Base-by-base conservation (phyloP, 2,888 invertebrate genomes). In the Macropis europaea region DNA sequence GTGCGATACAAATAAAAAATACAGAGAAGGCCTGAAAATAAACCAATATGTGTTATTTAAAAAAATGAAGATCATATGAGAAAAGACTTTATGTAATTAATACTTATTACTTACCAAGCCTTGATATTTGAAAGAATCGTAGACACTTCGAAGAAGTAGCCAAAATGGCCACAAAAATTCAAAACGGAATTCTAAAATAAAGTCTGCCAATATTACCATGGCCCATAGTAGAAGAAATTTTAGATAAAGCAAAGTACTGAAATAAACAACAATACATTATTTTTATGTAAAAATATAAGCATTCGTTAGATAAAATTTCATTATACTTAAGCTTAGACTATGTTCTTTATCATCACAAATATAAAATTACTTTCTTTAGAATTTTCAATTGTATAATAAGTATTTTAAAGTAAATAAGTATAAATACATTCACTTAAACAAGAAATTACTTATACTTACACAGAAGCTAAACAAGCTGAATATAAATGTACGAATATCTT, bases 141-240 rank as follows among this genome's bases (percentile, higher is more conserved):
- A 97, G 85, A 98, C 96, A 90, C 97, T 97, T 91, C 98, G 94
- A 83, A 98, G 92, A 87, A 99, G 94, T 87, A 99, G 94, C 97
- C 98, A 99, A 92, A 99, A 97, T 59, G 99, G 99, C 98, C 98
- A 99, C 89, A 99, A 93, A 92, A 98, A 98, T 93, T 99, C 99
- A 92, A 99, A 98, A 87, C 99, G 96, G 92, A 99, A 98, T 92
- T 99, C 99, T 92, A 98, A 92, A 92, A 98, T 95, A 92, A 97
- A 98, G 92, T 99, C 98, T 82, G 97, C 97, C 91, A 97, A 92
- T 90, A 98, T 95, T 86, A 99, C 97, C 90, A 97, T 93, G 84
- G 95, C 95, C 98, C 98, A 99, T 91, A 98, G 93, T 92, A 97
- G 92, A 88, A 98, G 93, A 92, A 98, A 97, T 92, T 97, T 98